A percentile compares a stretch with the other conserved stretches of the same genome.
Conservation (phyloP, 2,113 vertebrate genomes). For the Saccopteryx leptura region DNA sequence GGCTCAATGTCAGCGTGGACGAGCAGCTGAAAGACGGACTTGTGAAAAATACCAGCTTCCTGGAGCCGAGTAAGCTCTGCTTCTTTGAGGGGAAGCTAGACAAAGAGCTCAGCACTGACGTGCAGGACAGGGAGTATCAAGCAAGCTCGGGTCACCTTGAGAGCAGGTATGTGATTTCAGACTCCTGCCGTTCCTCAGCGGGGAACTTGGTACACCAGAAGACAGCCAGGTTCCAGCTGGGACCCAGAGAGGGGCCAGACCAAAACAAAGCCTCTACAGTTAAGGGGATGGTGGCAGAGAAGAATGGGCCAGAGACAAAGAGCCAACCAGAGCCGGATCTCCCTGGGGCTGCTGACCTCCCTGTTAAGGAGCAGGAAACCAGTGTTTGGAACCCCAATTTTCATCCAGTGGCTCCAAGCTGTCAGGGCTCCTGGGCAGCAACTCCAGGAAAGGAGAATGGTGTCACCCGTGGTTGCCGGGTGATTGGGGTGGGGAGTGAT, state of each 20-base stretch:
- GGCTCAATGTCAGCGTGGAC: constrained; percentile 87
- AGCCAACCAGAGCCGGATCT: constrained; percentile 70
- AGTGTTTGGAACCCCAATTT: constrained; percentile 90
- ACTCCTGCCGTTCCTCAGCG: constrained; percentile 62
- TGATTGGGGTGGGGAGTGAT: constrained; percentile 85
- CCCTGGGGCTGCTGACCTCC: constrained; percentile 51
- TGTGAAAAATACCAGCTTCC: constrained; percentile 90
- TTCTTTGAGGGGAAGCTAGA: constrained; percentile 92
- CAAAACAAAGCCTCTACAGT: constrained; percentile 83
- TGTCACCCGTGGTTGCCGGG: constrained; percentile 84
- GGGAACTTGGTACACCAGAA: constrained; percentile 79
- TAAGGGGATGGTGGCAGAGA: constrained; percentile 84
- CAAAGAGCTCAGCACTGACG: constrained; percentile 89
- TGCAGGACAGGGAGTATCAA: constrained; percentile 82
- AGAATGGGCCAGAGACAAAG: constrained; percentile 76
- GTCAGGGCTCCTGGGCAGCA: constrained; percentile 75
- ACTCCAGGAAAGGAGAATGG: constrained; percentile 81
- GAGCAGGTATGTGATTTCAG: constrained; percentile 87
- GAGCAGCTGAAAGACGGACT: constrained; percentile 87
- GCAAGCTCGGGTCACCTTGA: constrained; percentile 88
- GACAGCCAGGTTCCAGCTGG: constrained; percentile 73
- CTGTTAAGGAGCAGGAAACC: constrained; percentile 83
- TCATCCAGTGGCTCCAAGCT: constrained; percentile 73
- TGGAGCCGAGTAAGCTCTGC: constrained; percentile 96
- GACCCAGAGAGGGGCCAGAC: constrained; percentile 73